Percentiles rank a stretch among this genome's conserved stretches.
These are phyloP conservation scores for Trachymyrmex cornetzi DNA, from an alignment of 1,140 invertebrate species.

Conservation along the genomic window DNA sequence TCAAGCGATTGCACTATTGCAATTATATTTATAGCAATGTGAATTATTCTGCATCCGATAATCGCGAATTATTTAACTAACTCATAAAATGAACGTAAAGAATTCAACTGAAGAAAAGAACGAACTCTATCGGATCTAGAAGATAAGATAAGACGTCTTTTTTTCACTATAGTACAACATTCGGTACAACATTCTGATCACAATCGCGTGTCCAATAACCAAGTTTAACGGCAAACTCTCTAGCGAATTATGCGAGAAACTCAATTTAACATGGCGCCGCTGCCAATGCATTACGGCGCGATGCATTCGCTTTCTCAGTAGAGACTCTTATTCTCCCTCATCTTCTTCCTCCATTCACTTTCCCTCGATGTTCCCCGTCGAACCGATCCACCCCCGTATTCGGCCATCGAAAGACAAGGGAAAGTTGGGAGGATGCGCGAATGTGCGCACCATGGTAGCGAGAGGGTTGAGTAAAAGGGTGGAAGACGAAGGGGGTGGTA, in stretches of 20 bases:
- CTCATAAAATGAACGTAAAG: neutral
- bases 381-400: conserved; percentile 43
- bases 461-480: neutral
- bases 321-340: neutral
- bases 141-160: conserved; percentile 1
- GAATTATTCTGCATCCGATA: neutral
- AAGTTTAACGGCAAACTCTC: conserved; percentile 29
- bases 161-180: neutral
- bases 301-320: conserved; percentile 3
- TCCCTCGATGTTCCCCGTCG: neutral
- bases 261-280: conserved; percentile 40
- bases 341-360: conserved; percentile 6
- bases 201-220: conserved; percentile 20
- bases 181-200: neutral
- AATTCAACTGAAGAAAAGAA: neutral
- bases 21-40: neutral
- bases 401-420: conserved; percentile 49
- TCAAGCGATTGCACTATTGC: neutral
- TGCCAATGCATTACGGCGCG: conserved; percentile 7
- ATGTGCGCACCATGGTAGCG: neutral
- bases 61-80: conserved; percentile 9
- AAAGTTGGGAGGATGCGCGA: conserved; percentile 21
- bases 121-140: neutral
- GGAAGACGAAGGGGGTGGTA: neutral
- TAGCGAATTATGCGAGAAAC: conserved; percentile 54